These are phyloP conservation scores for Craniophora ligustri DNA, from an alignment of 2,888 invertebrate species.

Conservation along the genomic window DNA sequence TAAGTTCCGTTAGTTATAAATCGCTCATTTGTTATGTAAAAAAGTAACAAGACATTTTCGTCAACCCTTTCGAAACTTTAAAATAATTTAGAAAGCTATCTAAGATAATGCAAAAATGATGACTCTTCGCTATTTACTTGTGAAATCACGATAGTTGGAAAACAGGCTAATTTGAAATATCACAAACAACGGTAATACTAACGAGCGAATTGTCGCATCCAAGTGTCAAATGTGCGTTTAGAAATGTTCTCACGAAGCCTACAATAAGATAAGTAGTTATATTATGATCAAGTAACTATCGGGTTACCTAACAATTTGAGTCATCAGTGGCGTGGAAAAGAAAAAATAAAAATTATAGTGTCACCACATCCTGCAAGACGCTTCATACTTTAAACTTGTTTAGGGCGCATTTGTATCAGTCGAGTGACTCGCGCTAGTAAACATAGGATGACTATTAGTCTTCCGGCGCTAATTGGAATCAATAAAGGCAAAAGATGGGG, in stretches of 20 bases:
- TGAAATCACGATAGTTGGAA: slow-evolving; percentile 40
- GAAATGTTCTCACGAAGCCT: slow-evolving; percentile 56
- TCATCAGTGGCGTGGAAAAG: slow-evolving; percentile 47
- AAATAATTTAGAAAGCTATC: slow-evolving; percentile 49
- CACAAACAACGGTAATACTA: slow-evolving; percentile 28
- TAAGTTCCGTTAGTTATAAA: too few species aligned
- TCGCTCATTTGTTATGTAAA: too few species aligned
- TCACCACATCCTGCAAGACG: slow-evolving; percentile 59
- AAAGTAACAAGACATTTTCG: too few species aligned
- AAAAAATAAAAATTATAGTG: slow-evolving; percentile 39
- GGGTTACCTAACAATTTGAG: slow-evolving; percentile 62
- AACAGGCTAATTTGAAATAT: slow-evolving; percentile 34
- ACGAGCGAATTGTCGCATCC: slow-evolving; percentile 34
- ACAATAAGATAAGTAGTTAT: slow-evolving; percentile 46
- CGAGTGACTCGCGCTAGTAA: slow-evolving; percentile 54
- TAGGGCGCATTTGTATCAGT: slow-evolving; percentile 54
- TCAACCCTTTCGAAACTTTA: slow-evolving; percentile 18
- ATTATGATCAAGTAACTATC: slow-evolving; percentile 54
- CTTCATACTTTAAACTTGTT: slow-evolving; percentile 58
- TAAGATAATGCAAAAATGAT: slow-evolving; percentile 57
- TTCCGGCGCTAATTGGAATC: slow-evolving; percentile 53
- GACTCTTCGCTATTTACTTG: slow-evolving; percentile 16
- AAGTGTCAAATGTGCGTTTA: slow-evolving; percentile 49
- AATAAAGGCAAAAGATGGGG: slow-evolving; percentile 49
- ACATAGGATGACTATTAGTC: slow-evolving; percentile 45